Conservation (phyloP, 92 coral and sea anemone genomes). For the Montipora capitata region DNA sequence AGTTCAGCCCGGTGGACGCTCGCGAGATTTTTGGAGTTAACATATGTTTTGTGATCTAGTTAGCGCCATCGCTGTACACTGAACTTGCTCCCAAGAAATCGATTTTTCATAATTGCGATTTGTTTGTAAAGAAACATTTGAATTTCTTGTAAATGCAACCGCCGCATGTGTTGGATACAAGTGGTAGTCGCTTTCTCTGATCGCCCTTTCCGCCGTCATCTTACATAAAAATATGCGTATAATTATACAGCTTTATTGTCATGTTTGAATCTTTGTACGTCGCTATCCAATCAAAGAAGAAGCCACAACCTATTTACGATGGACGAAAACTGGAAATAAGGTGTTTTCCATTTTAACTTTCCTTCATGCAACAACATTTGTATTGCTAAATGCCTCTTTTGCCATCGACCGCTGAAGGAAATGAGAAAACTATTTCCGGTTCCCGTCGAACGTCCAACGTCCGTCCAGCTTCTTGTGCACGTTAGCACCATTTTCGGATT, state of each 20-base stretch:
- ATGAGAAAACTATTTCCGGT: too few relatives aligned
- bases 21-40: constrained; percentile 47
- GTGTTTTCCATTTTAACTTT: too few relatives aligned
- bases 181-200: not conserved
- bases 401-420: too few relatives aligned
- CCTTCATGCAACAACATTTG: too few relatives aligned
- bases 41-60: constrained; percentile 29
- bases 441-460: too few relatives aligned
- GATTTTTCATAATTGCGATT: not conserved
- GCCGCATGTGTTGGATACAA: not conserved
- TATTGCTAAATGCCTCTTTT: too few relatives aligned
- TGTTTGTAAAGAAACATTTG: constrained; percentile 4
- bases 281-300: not conserved
- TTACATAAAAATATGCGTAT: not conserved
- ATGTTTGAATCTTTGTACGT: not conserved
- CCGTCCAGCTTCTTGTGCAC: too few relatives aligned
- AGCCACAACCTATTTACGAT: not conserved
- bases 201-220: not conserved
- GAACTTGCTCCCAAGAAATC: not conserved
- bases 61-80: constrained; percentile 30
- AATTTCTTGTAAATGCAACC: not conserved
- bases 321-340: too few relatives aligned
- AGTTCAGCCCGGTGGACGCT: constrained; percentile 76
- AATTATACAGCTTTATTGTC: not conserved
- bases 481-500: too few relatives aligned